A percentile compares a stretch with the other conserved stretches of the same genome.
Conservation (phyloP, 2,113 vertebrate genomes). For the Periophthalmus modestus region DNA sequence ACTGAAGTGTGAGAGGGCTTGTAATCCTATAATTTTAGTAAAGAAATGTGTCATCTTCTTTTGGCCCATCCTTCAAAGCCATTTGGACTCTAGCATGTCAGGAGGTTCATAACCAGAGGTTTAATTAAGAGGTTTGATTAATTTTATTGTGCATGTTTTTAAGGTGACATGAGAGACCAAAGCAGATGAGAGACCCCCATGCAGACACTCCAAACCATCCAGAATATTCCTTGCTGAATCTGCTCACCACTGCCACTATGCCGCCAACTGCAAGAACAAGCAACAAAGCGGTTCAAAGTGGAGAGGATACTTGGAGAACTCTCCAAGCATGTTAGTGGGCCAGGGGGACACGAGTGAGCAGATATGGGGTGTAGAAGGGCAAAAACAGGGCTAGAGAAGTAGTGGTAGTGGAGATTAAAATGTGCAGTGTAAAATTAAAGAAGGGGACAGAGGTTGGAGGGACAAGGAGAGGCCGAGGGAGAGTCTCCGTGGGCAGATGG, state of each 20-base stretch:
- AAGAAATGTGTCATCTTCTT: no score
- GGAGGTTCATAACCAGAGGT: no score
- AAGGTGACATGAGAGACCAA: no score
- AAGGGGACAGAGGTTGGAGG: slow-evolving; percentile 51
- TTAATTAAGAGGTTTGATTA: no score
- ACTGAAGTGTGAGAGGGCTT: background rate
- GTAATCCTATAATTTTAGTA: no score
- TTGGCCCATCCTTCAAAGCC: no score
- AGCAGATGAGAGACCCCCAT: no score
- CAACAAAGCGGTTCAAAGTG: background rate
- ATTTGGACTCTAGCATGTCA: no score
- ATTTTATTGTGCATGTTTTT: no score
- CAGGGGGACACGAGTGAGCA: slow-evolving; percentile 1
- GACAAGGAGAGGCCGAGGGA: slow-evolving; percentile 68
- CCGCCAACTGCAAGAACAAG: background rate
- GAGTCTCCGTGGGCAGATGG: slow-evolving; percentile 76
- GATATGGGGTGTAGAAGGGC: slow-evolving; percentile 7
- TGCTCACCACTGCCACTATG: background rate
- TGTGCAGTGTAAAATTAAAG: slow-evolving; percentile 39
- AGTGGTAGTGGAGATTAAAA: slow-evolving; percentile 35
- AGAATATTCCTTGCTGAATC: no score
- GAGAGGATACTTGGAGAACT: slow-evolving; percentile 9
- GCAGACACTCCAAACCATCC: no score
- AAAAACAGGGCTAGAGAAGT: slow-evolving; percentile 2
- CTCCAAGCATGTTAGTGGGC: slow-evolving; percentile 24